Conservation (phyloP, 1,140 invertebrate species). For the Bicyclus anynana region DNA sequence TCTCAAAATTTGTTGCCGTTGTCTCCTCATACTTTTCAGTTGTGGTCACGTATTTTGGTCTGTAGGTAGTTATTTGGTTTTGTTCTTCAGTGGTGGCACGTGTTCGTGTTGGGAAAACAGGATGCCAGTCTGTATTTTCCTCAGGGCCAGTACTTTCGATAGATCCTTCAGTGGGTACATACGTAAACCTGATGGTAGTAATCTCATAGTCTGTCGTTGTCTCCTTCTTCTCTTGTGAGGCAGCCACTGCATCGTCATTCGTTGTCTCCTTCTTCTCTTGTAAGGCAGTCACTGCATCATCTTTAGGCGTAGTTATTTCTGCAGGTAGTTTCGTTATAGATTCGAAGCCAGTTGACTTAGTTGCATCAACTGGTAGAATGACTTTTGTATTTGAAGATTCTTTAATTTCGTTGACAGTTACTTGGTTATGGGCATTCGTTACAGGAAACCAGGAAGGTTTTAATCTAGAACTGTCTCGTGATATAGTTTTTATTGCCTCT, state of each 20-base stretch:
- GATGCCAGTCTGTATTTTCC: conserved; percentile 44
- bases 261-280: conserved; percentile 53
- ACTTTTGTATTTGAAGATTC: conserved; percentile 35
- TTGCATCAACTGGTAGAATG: conserved; percentile 51
- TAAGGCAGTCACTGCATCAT: conserved; percentile 39
- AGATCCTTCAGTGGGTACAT: conserved; percentile 50
- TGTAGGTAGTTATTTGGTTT: conserved; percentile 58
- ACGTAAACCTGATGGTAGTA: conserved; percentile 65
- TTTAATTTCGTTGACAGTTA: conserved; percentile 35
- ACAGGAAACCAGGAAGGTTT: conserved; percentile 44
- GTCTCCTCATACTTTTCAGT: conserved; percentile 42
- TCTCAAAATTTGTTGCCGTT: conserved; percentile 39
- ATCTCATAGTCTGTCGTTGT: conserved; percentile 60
- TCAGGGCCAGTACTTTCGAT: conserved; percentile 34
- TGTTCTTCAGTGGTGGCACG: conserved; percentile 45
- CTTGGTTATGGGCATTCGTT: conserved; percentile 31
- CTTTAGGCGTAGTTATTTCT: conserved; percentile 56
- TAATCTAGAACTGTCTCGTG: conserved; percentile 10
- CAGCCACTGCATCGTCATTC: conserved; percentile 44
- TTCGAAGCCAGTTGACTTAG: conserved; percentile 63
- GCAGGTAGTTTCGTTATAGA: conserved; percentile 69
- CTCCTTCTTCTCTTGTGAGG: conserved; percentile 40
- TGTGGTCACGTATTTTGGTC: conserved; percentile 55
- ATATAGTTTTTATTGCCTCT: conserved; percentile 19
- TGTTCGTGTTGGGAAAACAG: conserved; percentile 46